phyloP scores from a whole-genome alignment of 2,888 invertebrate genomes.

The Myopa tessellatipennis region DNA sequence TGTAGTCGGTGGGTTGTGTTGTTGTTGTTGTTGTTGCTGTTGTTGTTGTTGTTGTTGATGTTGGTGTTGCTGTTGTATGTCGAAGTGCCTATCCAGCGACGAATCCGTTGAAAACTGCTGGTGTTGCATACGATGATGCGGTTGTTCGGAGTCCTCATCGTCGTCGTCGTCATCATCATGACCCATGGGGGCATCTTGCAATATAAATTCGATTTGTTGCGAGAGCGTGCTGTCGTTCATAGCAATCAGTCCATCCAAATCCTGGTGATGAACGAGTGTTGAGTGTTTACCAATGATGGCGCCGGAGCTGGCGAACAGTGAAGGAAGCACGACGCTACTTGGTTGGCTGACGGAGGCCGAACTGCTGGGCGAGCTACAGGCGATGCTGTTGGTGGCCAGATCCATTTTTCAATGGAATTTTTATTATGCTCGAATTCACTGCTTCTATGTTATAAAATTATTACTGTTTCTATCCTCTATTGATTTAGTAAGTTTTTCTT shows the following conservation, averaged over 20 bases:
- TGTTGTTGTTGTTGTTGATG: constrained; percentile 40
- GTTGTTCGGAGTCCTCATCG: constrained; percentile 50
- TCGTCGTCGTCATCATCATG: constrained; percentile 55
- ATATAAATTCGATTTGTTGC: constrained; percentile 68
- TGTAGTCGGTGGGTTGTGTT: constrained; percentile 62
- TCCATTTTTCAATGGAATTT: constrained; percentile 8
- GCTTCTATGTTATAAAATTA: not conserved
- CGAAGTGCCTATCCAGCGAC: constrained; percentile 38
- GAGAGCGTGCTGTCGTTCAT: constrained; percentile 67
- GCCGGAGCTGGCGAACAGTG: constrained; percentile 49
- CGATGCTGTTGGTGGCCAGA: constrained; percentile 36
- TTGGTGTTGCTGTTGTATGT: constrained; percentile 23
- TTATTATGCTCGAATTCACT: not conserved
- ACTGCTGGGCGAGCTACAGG: constrained; percentile 25
- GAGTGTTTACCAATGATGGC: constrained; percentile 26
- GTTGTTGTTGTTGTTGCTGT: constrained; percentile 46
- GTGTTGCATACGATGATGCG: constrained; percentile 44
- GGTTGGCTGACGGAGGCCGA: constrained; percentile 41
- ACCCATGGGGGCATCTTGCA: constrained; percentile 67
- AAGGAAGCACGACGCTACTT: constrained; percentile 52
- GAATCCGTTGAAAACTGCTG: constrained; percentile 43
- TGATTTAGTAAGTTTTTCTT: not conserved
- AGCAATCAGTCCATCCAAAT: constrained; percentile 65
- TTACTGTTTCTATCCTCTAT: not conserved
- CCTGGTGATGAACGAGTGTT: constrained; percentile 48